A percentile compares a stretch with the other conserved stretches of the same genome.
Conservation (phyloP, 2,888 invertebrate genomes). For the Sceliomorpha sp. region DNA sequence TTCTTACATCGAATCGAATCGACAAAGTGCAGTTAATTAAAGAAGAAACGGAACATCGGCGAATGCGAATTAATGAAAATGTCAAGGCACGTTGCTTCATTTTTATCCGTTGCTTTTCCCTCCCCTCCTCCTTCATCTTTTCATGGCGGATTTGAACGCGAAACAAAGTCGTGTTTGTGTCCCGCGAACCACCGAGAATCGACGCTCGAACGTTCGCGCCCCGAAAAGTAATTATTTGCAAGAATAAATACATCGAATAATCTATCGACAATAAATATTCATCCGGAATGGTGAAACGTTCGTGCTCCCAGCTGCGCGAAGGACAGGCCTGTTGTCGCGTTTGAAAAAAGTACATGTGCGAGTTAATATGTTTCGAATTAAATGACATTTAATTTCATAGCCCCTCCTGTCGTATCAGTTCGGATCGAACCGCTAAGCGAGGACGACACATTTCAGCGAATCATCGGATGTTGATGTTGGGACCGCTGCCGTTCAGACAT, state of each 20-base stretch:
- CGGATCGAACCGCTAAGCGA: too few species aligned
- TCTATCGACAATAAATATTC: constrained; percentile 49
- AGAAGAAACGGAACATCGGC: too few species aligned
- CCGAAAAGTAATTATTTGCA: constrained; percentile 39
- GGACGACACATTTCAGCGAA: too few species aligned
- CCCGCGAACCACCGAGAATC: background rate
- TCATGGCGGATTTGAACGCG: background rate
- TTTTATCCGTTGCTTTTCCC: too few species aligned
- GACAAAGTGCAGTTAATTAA: too few species aligned
- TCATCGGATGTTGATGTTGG: too few species aligned
- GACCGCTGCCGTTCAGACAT: too few species aligned
- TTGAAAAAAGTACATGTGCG: constrained; percentile 1
- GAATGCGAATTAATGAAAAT: too few species aligned
- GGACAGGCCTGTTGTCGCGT: constrained; percentile 26
- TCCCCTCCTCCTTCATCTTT: too few species aligned
- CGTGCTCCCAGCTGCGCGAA: constrained; percentile 44
- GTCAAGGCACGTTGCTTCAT: too few species aligned
- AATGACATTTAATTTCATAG: constrained; percentile 52
- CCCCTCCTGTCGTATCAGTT: too few species aligned
- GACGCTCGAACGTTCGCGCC: constrained; percentile 9
- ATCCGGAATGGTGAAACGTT: constrained; percentile 39
- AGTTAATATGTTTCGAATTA: constrained; percentile 37
- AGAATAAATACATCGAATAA: constrained; percentile 48
- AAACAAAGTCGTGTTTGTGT: background rate
- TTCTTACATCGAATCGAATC: too few species aligned